A percentile compares a stretch with the other conserved stretches of the same genome.
phyloP scores from a whole-genome alignment of 2,888 invertebrate genomes.

The Caenorhabditis panamensis region DNA sequence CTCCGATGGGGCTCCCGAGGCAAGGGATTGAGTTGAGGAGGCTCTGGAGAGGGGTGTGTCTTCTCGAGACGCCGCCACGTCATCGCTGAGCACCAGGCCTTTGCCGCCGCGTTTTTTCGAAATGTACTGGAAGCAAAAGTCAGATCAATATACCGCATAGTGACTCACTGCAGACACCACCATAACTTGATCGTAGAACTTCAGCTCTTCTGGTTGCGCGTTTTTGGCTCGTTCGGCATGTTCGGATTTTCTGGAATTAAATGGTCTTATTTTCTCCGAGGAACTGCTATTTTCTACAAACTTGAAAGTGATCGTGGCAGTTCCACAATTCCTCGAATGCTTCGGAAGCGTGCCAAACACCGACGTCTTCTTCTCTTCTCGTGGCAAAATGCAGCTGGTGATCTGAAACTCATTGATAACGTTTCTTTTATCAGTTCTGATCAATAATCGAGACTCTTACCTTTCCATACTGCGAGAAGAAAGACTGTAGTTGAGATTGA shows the following conservation, averaged over 20 bases:
- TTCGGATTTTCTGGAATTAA: conserved; percentile 66
- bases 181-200: conserved; percentile 80
- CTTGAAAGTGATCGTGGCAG: conserved; percentile 79
- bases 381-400: conserved; percentile 76
- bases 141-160: too few relatives aligned
- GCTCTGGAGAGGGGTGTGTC: conserved; percentile 72
- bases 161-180: conserved; percentile 68
- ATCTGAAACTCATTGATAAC: conserved; percentile 45
- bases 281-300: too few relatives aligned
- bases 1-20: conserved; percentile 59
- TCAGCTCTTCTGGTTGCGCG: conserved; percentile 77
- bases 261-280: conserved; percentile 6
- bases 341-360: conserved; percentile 78
- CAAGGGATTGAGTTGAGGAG: conserved; percentile 74
- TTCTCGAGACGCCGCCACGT: conserved; percentile 44
- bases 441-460: conserved; percentile 56
- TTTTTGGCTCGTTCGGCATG: conserved; percentile 73
- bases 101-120: conserved; percentile 71
- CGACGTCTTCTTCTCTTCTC: conserved; percentile 73
- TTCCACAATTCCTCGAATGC: conserved; percentile 73
- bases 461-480: conserved; percentile 81
- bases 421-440: not conserved
- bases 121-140: conserved; percentile 56
- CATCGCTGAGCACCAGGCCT: conserved; percentile 70
- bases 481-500: conserved; percentile 78